Base-by-base conservation (phyloP, 1,140 invertebrate genomes). In the Zaprionus inermis region DNA sequence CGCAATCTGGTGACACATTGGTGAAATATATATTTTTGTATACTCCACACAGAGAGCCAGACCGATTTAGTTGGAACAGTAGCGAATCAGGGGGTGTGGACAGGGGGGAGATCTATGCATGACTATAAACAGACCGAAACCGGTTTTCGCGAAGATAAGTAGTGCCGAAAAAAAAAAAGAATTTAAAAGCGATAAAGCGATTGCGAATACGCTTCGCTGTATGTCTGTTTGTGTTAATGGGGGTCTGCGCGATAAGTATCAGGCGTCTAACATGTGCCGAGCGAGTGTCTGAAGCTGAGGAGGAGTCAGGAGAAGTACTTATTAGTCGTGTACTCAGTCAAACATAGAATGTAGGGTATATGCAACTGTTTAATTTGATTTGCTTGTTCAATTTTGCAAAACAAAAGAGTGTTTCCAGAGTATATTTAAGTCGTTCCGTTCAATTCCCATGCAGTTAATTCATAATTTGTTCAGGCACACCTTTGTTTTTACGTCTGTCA, bases 1-100 rank as follows among this genome's bases (percentile, higher is more conserved):
- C 64, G 81, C 54, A 79, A 81, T 74, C 30, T 72, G 73, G 80
- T 88, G 83, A 88, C 83, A 88, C 84, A 88, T 88, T 88, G 63
- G 52, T 54, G 36, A 71, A 64, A 75, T 49, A 68, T 12, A 64
- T 4, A 28, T n/a, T 60, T 32, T 55, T 54, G 28, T 46, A 58
- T 18, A 57, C 55, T 64, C 41, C 65, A 12, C 46, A 28, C 59
- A 52, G 41, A 28, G 64, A 52, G 41, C 65, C 73, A 73, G 65
- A 69, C 58, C 55, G 44, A 49, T 58, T 72, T 61, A 51, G 38
- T 49, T 55, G 44, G n/a, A 56, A 51, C 22, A 59, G 22, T 59
- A 44, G 38, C 36, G 24, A 14, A 22, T 10, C 18, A 24, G 20
- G 30, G 36, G 12, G 24, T 30, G 11, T 11, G 28, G 20, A 49